phyloP scores from a whole-genome alignment of 2,888 invertebrate genomes.

The Sylvicola cinctus region DNA sequence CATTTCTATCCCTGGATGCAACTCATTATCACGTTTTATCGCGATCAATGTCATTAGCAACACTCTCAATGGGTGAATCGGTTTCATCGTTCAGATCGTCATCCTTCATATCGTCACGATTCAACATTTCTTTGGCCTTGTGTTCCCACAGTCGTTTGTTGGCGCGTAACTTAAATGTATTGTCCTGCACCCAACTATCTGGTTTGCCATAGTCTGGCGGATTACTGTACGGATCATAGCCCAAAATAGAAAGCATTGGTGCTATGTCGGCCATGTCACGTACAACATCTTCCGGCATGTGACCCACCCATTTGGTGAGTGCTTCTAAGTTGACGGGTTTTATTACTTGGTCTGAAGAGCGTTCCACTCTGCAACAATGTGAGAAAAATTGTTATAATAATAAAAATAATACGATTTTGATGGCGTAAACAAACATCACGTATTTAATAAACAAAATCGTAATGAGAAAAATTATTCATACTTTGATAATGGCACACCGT shows the following conservation, averaged over 20 bases:
- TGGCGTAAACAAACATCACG: no score
- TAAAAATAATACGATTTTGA: neutral
- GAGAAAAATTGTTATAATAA: conserved; percentile 6
- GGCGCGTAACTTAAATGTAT: conserved; percentile 30
- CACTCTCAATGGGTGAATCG: no score
- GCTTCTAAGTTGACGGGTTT: conserved; percentile 96
- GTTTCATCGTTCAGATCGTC: no score
- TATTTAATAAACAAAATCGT: no score
- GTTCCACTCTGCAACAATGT: conserved; percentile 57
- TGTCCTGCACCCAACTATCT: conserved; percentile 50
- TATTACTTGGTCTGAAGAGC: conserved; percentile 96
- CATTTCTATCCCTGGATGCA: no score
- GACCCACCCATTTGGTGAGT: conserved; percentile 77
- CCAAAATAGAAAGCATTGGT: conserved; percentile 79
- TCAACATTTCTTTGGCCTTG: conserved; percentile 24
- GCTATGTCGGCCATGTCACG: conserved; percentile 83
- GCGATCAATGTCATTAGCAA: no score
- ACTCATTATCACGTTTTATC: no score
- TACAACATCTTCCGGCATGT: conserved; percentile 77
- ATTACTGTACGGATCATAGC: conserved; percentile 92
- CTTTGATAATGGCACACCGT: conserved; percentile 90
- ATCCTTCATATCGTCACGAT: conserved; percentile 9
- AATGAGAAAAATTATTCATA: conserved; percentile 29
- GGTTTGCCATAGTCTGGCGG: conserved; percentile 87
- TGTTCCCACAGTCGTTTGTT: conserved; percentile 25